A percentile compares a stretch with the other conserved stretches of the same genome.
Conservation (phyloP, 2,888 invertebrate genomes). For the Microdon myrmicae region DNA sequence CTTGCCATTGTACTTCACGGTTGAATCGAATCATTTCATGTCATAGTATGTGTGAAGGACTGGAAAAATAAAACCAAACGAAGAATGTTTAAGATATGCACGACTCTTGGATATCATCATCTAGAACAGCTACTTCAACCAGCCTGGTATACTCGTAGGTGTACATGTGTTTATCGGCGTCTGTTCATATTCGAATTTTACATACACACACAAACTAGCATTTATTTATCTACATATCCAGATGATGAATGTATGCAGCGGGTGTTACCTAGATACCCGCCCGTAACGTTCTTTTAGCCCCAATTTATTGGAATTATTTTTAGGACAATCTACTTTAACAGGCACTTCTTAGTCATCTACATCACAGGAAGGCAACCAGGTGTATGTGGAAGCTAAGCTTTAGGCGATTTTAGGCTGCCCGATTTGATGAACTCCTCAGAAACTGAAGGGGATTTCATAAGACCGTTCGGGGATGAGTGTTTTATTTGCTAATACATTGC, state of each 20-base stretch:
- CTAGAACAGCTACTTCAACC: slow-evolving; percentile 41
- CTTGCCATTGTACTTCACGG: slow-evolving; percentile 22
- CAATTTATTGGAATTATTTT: slow-evolving; percentile 46
- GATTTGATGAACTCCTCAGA: too few species aligned
- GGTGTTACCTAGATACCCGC: slow-evolving; percentile 36
- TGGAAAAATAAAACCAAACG: neutral
- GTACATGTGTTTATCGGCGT: neutral
- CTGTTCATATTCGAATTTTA: too few species aligned
- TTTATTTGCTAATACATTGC: too few species aligned
- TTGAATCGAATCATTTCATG: too few species aligned
- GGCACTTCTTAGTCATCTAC: slow-evolving; percentile 12
- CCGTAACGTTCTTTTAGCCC: slow-evolving; percentile 42
- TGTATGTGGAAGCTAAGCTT: too few species aligned
- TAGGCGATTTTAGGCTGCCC: too few species aligned
- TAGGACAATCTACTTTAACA: slow-evolving; percentile 34
- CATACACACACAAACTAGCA: neutral
- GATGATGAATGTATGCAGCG: slow-evolving; percentile 27
- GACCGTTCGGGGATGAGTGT: too few species aligned
- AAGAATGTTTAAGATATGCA: slow-evolving; percentile 17
- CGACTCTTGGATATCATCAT: slow-evolving; percentile 37
- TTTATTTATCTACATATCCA: slow-evolving; percentile 6
- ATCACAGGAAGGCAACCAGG: too few species aligned
- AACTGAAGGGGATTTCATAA: too few species aligned
- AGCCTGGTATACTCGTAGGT: slow-evolving; percentile 23
- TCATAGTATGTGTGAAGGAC: neutral